A percentile compares a stretch with the other conserved stretches of the same genome.
phyloP scores from a whole-genome alignment of 2,797 vertebrate species.

The Artibeus lituratus region DNA sequence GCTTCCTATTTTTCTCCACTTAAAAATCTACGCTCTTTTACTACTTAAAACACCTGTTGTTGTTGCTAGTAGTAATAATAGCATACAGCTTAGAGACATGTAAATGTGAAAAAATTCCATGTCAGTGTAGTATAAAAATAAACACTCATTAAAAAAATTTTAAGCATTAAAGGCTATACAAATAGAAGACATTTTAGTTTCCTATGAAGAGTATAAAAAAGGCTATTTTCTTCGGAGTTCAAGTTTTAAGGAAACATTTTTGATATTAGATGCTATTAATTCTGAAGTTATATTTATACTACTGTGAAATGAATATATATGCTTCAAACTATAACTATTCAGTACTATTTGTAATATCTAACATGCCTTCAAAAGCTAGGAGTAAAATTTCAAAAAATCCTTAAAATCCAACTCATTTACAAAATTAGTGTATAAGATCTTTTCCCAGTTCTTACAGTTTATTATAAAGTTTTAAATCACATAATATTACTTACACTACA shows the following conservation, averaged over 20 bases:
- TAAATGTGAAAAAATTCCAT: not conserved
- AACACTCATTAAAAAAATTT: not conserved
- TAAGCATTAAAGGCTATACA: not conserved
- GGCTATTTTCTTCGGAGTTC: not conserved
- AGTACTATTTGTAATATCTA: not conserved
- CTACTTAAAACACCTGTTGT: not conserved
- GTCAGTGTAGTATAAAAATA: not conserved
- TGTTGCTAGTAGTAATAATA: not conserved
- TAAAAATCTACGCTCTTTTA: not conserved
- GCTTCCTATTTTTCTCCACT: not conserved
- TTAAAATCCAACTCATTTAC: slow-evolving; percentile 52
- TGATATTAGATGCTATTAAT: not conserved
- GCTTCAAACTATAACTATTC: not conserved
- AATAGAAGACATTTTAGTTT: not conserved
- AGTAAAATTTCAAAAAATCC: slow-evolving; percentile 73
- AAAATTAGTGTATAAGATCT: slow-evolving; percentile 67
- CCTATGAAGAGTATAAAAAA: not conserved
- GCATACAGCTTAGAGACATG: not conserved
- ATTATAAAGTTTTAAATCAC: slow-evolving; percentile 47
- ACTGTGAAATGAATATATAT: not conserved
- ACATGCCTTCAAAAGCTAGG: slow-evolving; percentile 45
- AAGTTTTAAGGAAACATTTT: slow-evolving; percentile 19
- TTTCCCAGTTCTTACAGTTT: slow-evolving; percentile 30
- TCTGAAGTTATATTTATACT: not conserved
- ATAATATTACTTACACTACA: not conserved